Conservation (phyloP, 2,888 invertebrate species). For the Strigamia crassipes region DNA sequence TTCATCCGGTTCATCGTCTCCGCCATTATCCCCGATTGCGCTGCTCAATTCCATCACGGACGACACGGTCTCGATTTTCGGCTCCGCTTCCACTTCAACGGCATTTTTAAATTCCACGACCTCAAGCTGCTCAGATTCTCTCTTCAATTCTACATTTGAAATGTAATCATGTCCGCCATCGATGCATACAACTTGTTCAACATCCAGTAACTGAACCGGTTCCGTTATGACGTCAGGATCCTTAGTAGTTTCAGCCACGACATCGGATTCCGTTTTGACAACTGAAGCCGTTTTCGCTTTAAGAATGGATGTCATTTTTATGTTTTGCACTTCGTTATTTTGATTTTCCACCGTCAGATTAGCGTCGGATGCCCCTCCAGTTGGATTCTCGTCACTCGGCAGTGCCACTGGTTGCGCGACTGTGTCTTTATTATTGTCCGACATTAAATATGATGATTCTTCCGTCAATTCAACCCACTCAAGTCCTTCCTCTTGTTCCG, state of each 20-base stretch:
- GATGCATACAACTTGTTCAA: not conserved
- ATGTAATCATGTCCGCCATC: conserved; percentile 44
- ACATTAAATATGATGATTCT: not conserved
- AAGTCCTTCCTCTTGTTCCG: not conserved
- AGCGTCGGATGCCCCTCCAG: not conserved
- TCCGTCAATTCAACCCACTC: conserved; percentile 22
- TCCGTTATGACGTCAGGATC: not conserved
- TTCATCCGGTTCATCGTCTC: not conserved
- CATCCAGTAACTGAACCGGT: not conserved
- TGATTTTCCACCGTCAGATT: not conserved
- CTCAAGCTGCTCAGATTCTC: no score
- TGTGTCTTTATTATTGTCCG: not conserved
- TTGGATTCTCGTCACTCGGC: not conserved
- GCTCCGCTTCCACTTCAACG: not conserved
- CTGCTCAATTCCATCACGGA: not conserved
- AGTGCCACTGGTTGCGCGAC: not conserved
- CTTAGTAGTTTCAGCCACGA: not conserved
- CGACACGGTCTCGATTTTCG: not conserved
- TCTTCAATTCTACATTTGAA: not conserved
- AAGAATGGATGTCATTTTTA: conserved; percentile 44
- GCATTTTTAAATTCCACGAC: not conserved
- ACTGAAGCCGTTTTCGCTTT: not conserved
- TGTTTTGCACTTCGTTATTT: not conserved
- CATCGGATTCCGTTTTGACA: not conserved
- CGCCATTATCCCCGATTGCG: not conserved